phyloP scores from a whole-genome alignment of 2,888 invertebrate species.

The Synanthedon vespiformis region DNA sequence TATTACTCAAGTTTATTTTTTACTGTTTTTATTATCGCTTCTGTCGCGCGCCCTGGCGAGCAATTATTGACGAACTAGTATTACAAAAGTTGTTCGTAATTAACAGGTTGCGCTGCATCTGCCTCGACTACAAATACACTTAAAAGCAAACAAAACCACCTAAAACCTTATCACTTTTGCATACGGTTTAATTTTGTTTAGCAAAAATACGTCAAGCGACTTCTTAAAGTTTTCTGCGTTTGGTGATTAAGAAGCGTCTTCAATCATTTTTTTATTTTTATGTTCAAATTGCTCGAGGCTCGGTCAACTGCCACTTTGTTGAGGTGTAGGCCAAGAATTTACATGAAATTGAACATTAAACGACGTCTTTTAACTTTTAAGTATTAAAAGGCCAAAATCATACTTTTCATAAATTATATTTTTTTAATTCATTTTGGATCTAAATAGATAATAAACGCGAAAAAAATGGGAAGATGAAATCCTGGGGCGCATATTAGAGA shows the following conservation, averaged over 20 bases:
- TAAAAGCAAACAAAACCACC: too few species aligned
- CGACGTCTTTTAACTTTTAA: not conserved
- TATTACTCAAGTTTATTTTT: conserved; percentile 22
- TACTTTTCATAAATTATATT: not conserved
- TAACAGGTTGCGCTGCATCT: conserved; percentile 51
- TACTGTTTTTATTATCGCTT: conserved; percentile 13
- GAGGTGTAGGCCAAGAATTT: not conserved
- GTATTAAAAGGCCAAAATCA: not conserved
- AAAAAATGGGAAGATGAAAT: too few species aligned
- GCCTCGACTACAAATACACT: conserved; percentile 14
- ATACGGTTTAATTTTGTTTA: conserved; percentile 8
- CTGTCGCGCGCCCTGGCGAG: conserved; percentile 41
- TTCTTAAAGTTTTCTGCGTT: conserved; percentile 22
- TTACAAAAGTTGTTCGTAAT: conserved; percentile 46
- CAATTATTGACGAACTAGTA: conserved; percentile 54
- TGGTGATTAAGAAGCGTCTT: conserved; percentile 34
- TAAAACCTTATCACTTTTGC: not conserved
- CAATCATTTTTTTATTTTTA: conserved; percentile 30
- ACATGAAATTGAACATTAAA: not conserved
- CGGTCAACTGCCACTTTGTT: not conserved
- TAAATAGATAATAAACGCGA: too few species aligned
- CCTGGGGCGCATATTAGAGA: too few species aligned
- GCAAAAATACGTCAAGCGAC: not conserved
- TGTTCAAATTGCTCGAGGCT: conserved; percentile 21
- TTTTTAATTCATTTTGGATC: too few species aligned